Conservation (phyloP, 2,888 invertebrate species). For the Andrena hattorfiana region DNA sequence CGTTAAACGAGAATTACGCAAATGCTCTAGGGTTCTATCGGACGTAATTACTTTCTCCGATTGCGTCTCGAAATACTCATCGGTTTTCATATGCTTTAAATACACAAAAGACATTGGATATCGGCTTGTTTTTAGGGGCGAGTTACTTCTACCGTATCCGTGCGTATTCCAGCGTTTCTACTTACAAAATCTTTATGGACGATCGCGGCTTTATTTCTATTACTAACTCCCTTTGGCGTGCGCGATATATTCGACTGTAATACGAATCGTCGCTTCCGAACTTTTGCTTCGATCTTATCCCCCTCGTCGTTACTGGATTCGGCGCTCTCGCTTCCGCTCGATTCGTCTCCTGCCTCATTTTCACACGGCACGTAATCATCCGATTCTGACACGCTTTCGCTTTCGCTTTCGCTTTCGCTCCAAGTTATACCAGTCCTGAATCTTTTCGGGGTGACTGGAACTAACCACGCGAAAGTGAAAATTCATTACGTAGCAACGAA, state of each 20-base stretch:
- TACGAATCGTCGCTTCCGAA: constrained; percentile 27
- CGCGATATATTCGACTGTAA: constrained; percentile 39
- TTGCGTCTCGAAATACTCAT: constrained; percentile 83
- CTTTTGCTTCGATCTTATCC: constrained; percentile 14
- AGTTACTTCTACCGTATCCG: constrained; percentile 11
- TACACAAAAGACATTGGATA: constrained; percentile 12
- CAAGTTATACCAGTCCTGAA: constrained; percentile 44
- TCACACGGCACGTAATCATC: constrained; percentile 75
- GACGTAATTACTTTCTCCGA: constrained; percentile 88
- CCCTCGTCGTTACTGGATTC: constrained; percentile 17
- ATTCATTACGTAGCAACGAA: constrained; percentile 11
- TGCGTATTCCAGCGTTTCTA: constrained; percentile 29
- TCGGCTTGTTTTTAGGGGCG: constrained; percentile 23
- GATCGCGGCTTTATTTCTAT: constrained; percentile 61
- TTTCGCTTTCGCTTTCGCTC: constrained; percentile 76
- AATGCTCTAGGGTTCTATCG: constrained; percentile 91
- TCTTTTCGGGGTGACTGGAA: not conserved
- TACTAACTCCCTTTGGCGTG: constrained; percentile 63
- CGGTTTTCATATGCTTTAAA: constrained; percentile 77
- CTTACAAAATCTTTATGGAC: constrained; percentile 78
- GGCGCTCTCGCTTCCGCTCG: constrained; percentile 32
- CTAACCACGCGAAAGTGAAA: constrained; percentile 14
- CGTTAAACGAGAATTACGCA: constrained; percentile 90
- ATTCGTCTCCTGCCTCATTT: constrained; percentile 65
- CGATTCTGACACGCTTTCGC: constrained; percentile 76